phyloP scores from a whole-genome alignment of 2,797 vertebrate genomes.

The Tadarida brasiliensis region DNA sequence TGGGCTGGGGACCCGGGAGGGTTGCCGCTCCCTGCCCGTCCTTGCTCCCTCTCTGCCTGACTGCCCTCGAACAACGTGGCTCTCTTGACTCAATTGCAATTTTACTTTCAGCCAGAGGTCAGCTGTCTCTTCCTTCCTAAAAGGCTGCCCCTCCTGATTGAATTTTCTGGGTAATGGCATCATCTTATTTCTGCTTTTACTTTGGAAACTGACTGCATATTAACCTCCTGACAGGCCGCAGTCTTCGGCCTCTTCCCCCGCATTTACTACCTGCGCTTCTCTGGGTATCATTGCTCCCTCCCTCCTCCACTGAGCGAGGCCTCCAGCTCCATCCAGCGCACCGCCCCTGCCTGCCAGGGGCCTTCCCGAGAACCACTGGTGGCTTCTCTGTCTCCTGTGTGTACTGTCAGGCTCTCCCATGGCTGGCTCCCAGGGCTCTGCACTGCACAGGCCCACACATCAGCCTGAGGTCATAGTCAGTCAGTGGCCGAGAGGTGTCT shows the following conservation, averaged over 20 bases:
- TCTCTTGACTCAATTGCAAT: background rate
- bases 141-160: background rate
- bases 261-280: constrained; percentile 7
- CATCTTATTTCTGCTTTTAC: constrained; percentile 66
- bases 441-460: background rate
- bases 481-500: background rate
- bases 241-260: constrained; percentile 52
- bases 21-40: background rate
- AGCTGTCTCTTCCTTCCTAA: background rate
- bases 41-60: too few relatives aligned
- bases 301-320: background rate
- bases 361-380: background rate
- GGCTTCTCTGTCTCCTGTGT: background rate
- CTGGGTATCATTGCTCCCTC: constrained; percentile 3
- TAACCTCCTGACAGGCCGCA: constrained; percentile 71
- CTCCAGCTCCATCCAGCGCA: background rate
- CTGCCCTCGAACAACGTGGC: background rate
- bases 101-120: background rate
- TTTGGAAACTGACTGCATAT: constrained; percentile 69
- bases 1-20: background rate
- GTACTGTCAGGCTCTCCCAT: background rate
- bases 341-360: background rate
- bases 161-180: background rate
- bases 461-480: background rate
- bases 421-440: background rate